These are phyloP conservation scores for Hyles lineata DNA, from an alignment of 2,888 invertebrate genomes.

Conservation along the genomic window DNA sequence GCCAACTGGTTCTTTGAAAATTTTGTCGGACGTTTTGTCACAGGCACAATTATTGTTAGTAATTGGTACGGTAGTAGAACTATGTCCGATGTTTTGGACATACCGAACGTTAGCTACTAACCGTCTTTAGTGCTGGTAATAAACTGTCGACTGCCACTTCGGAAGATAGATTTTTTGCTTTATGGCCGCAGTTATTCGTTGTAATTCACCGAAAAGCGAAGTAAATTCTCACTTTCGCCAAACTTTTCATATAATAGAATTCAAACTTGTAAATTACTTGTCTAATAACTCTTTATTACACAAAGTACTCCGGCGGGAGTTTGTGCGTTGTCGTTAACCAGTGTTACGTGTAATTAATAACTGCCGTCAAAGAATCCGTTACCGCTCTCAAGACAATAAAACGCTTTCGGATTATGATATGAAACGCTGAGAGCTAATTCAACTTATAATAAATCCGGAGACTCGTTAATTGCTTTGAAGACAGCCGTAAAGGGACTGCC, in stretches of 20 bases:
- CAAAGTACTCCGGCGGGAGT: constrained; percentile 56
- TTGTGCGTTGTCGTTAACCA: constrained; percentile 55
- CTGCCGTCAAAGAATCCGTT: constrained; percentile 51
- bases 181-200: background rate
- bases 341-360: constrained; percentile 75
- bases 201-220: background rate
- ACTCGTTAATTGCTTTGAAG: constrained; percentile 75
- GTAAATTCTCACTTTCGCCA: constrained; percentile 14
- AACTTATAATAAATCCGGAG: constrained; percentile 74
- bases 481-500: constrained; percentile 66
- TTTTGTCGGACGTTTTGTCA: constrained; percentile 76
- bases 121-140: constrained; percentile 19
- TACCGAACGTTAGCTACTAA: background rate
- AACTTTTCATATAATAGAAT: constrained; percentile 48
- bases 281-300: constrained; percentile 59
- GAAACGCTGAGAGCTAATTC: constrained; percentile 79
- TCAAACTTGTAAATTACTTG: constrained; percentile 52
- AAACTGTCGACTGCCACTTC: background rate
- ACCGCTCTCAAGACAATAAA: constrained; percentile 66
- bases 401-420: constrained; percentile 78
- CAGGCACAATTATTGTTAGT: constrained; percentile 68
- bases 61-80: constrained; percentile 53
- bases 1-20: constrained; percentile 73
- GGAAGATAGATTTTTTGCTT: constrained; percentile 4
- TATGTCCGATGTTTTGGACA: constrained; percentile 57